phyloP scores from a whole-genome alignment of 2,888 invertebrate species.

The Tachina fera region DNA sequence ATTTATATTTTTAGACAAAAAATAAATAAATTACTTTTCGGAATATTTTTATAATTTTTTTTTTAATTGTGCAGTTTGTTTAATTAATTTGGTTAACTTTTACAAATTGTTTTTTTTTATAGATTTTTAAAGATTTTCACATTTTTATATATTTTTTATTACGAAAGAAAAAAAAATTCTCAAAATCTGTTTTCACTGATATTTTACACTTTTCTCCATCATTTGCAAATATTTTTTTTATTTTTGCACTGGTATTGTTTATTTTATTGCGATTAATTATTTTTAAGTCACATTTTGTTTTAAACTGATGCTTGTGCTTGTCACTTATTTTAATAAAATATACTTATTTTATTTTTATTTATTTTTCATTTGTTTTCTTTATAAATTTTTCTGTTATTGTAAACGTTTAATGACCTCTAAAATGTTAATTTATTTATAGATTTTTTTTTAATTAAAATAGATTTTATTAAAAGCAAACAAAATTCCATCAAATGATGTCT shows the following conservation, averaged over 20 bases:
- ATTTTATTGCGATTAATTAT: constrained; percentile 19
- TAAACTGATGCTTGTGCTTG: background rate
- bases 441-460: constrained; percentile 7
- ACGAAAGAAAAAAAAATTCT: no score
- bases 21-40: background rate
- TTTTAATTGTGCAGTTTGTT: background rate
- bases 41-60: background rate
- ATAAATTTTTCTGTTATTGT: constrained; percentile 39
- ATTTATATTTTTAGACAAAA: background rate
- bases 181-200: no score
- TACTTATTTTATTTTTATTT: background rate
- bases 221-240: background rate
- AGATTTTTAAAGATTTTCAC: no score
- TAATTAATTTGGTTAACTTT: no score
- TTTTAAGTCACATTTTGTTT: constrained; percentile 60
- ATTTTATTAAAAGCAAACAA: background rate
- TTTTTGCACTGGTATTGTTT: background rate
- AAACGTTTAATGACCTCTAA: constrained; percentile 41
- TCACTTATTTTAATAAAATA: background rate
- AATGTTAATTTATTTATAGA: constrained; percentile 24
- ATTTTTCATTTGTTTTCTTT: constrained; percentile 33
- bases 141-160: no score
- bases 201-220: background rate
- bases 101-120: no score
- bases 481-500: constrained; percentile 1